Conservation (phyloP, 1,140 invertebrate genomes). For the Campoletis sonorensis region DNA sequence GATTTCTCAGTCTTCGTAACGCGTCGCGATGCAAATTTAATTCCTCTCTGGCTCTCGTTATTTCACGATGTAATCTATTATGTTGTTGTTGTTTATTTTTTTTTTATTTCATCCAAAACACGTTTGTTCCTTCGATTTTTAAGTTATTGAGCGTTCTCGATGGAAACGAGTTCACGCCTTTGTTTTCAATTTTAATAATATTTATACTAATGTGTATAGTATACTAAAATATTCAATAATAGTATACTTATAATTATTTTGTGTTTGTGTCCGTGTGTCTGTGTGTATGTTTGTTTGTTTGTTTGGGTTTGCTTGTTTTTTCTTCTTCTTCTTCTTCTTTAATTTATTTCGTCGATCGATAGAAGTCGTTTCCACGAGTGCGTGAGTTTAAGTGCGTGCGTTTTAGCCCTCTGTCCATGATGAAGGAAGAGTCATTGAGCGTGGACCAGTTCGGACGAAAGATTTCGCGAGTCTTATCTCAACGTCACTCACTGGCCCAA, state of each 20-base stretch:
- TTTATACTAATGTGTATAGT: neutral
- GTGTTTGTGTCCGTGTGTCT: no score
- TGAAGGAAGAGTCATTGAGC: constrained; percentile 28
- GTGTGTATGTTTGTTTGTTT: no score
- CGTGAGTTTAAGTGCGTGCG: constrained; percentile 9
- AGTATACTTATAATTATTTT: no score
- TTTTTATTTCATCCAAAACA: neutral
- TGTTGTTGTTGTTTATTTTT: neutral
- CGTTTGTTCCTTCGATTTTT: constrained; percentile 15
- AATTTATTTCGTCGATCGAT: constrained; percentile 17
- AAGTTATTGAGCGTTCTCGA: neutral
- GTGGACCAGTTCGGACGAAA: constrained; percentile 3
- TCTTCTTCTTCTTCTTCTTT: neutral
- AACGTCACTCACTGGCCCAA: constrained; percentile 9
- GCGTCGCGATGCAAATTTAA: constrained; percentile 18
- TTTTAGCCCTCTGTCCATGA: constrained; percentile 26
- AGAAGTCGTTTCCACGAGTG: constrained; percentile 26
- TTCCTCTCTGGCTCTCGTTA: constrained; percentile 24
- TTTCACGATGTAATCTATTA: neutral
- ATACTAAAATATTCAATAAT: no score
- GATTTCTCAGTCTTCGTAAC: constrained; percentile 48
- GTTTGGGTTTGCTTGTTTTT: neutral
- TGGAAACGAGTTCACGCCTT: neutral
- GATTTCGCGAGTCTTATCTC: neutral
- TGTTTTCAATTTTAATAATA: neutral